Conservation (phyloP, 2,113 vertebrate species). For the Coracopsis vasa region DNA sequence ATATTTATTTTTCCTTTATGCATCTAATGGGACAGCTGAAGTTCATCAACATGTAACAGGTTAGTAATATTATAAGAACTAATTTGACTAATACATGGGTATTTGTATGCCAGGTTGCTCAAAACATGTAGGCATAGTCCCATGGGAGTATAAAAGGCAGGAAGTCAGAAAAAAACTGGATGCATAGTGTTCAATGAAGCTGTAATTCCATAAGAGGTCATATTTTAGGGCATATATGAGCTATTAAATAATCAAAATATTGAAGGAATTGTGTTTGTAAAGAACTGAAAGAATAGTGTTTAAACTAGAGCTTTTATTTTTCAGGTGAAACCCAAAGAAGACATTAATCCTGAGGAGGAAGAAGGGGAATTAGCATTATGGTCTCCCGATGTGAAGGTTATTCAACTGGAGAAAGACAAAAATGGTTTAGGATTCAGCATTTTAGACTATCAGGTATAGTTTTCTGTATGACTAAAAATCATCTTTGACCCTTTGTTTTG, state of each 20-base stretch:
- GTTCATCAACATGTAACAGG: constrained; percentile 73
- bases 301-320: constrained; percentile 41
- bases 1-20: constrained; percentile 75
- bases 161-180: background rate
- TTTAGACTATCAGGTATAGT: constrained; percentile 93
- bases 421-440: constrained; percentile 96
- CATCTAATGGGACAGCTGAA: constrained; percentile 77
- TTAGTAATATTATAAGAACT: constrained; percentile 66
- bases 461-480: background rate
- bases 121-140: background rate
- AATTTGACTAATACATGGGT: background rate
- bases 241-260: background rate
- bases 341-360: constrained; percentile 70
- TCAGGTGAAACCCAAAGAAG: constrained; percentile 45
- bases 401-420: constrained; percentile 86
- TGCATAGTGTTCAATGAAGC: background rate
- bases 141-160: background rate
- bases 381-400: constrained; percentile 85
- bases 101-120: background rate
- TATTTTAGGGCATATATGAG: background rate
- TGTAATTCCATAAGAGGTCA: background rate
- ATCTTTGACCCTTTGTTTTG: background rate
- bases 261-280: background rate
- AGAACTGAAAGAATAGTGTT: background rate
- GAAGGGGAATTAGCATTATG: constrained; percentile 89